phyloP scores from a whole-genome alignment of 2,888 invertebrate genomes.

The Diarsia rubi region DNA sequence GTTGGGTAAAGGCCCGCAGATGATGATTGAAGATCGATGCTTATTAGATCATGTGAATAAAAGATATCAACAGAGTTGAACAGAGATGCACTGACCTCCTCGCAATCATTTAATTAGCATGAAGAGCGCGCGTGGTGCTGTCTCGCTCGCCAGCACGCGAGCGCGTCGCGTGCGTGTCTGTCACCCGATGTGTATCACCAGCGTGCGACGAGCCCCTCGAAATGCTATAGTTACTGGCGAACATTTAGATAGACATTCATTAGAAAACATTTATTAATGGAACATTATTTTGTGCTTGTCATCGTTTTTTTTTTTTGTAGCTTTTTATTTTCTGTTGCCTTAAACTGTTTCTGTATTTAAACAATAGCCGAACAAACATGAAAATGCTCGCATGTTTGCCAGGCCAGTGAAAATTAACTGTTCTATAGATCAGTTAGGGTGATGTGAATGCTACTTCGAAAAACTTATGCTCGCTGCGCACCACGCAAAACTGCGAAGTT shows the following conservation, averaged over 20 bases:
- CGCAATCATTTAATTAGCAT: background rate
- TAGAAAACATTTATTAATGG: background rate
- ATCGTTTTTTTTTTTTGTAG: background rate
- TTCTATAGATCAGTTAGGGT: too few relatives aligned
- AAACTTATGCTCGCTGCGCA: too few relatives aligned
- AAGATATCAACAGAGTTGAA: constrained; percentile 11
- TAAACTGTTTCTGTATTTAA: background rate
- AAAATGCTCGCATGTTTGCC: background rate
- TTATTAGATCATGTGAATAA: constrained; percentile 23
- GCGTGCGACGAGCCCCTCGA: background rate
- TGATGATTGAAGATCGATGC: too few relatives aligned
- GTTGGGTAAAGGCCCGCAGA: too few relatives aligned
- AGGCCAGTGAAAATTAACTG: too few relatives aligned
- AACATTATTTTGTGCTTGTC: background rate
- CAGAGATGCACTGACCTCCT: constrained; percentile 7
- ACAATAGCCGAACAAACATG: background rate
- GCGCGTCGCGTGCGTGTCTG: background rate
- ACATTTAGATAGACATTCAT: background rate
- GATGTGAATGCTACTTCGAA: too few relatives aligned
- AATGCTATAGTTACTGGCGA: too few relatives aligned
- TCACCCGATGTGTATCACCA: background rate
- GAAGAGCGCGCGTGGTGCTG: constrained; percentile 22
- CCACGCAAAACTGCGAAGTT: too few relatives aligned
- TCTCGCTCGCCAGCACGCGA: constrained; percentile 28
- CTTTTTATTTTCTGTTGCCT: background rate